Evolutionary conservation across 2,797 vertebrate species (phyloP), one percentile per base, ranked within the genome.

Genomic region (Sebastes kiyomatsui): DNA sequence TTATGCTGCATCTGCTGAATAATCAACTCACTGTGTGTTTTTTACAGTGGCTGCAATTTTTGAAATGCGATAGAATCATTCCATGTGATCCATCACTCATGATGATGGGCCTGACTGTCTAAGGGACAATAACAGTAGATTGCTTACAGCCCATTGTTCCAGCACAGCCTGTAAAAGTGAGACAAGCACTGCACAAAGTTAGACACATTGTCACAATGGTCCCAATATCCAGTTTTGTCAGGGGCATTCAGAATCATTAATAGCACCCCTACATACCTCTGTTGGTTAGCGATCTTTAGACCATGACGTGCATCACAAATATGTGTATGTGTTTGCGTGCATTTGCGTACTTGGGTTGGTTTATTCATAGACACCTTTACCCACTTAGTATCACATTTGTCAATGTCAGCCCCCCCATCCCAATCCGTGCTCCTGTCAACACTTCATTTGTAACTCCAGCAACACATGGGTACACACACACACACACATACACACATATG

Each of bases 301-400:
- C 33, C 52, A 11, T 23, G 30, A 66, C 23, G 33, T 69, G 33
- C 66, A 61, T 33, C 66, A 62, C 30, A 76, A 76, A 62, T 38
- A 4, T 35, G 27, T 35, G 52, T 72, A 12, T 56, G 27, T 49
- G 72, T 30, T 2, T 32, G 30, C 14, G 25, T 74, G 28, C 35
- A 74, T 92, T 76, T 76, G 85, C 60, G 38, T 83, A 84, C 66
- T 72, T 83, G 59, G 77, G 80, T 91, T 84, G 81, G 90, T 93
- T 93, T 95, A 94, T 94, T 94, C 93, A 88, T 92, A 95, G 93
- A 87, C 90, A 90, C 87, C 87, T 92, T 91, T 90, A 88, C 84
- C 87, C 92, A 93, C 87, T 93, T 93, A 92, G 90, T 89, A 88
- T 93, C 83, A 81, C 93, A 93, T 95, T 94, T 89, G 93, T 96